phyloP scores from a whole-genome alignment of 2,888 invertebrate genomes.

The Xestia sexstrigata region DNA sequence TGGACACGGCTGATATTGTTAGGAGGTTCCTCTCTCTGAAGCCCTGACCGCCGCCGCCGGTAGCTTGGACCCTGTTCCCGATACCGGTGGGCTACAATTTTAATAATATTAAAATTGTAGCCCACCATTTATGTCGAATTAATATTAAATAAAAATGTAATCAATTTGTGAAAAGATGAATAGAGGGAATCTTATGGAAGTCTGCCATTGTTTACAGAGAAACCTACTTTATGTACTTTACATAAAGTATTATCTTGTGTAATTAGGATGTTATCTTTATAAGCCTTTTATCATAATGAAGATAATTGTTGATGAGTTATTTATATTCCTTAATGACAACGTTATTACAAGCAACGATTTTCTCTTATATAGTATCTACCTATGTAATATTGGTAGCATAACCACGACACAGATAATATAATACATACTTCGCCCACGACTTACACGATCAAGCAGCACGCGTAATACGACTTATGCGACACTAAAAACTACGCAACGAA shows the following conservation, averaged over 20 bases:
- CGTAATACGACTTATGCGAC: neutral
- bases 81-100: no score
- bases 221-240: slow-evolving; percentile 3
- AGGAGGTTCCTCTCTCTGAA: no score
- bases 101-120: no score
- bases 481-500: no score
- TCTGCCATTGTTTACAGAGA: slow-evolving; percentile 10
- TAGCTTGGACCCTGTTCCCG: no score
- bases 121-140: no score
- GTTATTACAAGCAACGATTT: neutral
- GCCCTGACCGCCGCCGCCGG: no score
- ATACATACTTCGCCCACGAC: neutral
- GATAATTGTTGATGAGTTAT: slow-evolving; percentile 29
- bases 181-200: neutral
- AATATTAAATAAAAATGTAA: no score
- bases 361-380: neutral
- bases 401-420: neutral
- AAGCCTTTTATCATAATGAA: slow-evolving; percentile 8
- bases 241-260: slow-evolving; percentile 7
- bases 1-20: no score
- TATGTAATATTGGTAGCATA: neutral
- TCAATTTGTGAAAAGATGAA: no score
- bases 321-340: neutral
- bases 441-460: neutral
- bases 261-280: slow-evolving; percentile 29